phyloP scores from a whole-genome alignment of 2,888 invertebrate species.

The Tipula confusa region DNA sequence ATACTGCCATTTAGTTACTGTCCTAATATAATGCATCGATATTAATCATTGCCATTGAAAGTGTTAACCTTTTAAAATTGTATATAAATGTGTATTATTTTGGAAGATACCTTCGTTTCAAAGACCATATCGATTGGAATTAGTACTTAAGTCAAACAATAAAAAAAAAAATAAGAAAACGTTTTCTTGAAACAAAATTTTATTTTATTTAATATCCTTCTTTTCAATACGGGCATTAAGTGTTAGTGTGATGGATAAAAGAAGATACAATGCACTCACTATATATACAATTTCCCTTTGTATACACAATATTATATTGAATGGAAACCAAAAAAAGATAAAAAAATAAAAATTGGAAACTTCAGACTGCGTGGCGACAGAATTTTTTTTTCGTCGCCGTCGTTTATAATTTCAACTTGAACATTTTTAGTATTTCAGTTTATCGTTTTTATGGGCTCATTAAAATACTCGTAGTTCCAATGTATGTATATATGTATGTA shows the following conservation, averaged over 20 bases:
- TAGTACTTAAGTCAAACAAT: neutral
- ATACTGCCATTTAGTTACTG: neutral
- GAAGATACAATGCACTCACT: neutral
- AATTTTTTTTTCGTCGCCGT: neutral
- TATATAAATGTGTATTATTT: neutral
- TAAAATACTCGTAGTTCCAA: neutral
- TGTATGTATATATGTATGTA: no score
- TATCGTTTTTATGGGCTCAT: conserved; percentile 25
- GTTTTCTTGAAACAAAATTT: neutral
- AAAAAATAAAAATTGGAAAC: neutral
- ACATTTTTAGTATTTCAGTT: conserved; percentile 25
- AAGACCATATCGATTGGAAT: neutral
- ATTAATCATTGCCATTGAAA: neutral
- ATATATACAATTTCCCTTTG: neutral
- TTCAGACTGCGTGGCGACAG: conserved; percentile 20
- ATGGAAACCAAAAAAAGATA: conserved; percentile 20
- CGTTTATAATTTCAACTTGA: conserved; percentile 25
- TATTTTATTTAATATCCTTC: neutral
- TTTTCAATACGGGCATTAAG: neutral
- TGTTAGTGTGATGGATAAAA: neutral
- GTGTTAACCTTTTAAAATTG: neutral
- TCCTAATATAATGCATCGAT: neutral
- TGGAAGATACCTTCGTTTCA: neutral
- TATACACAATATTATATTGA: neutral
- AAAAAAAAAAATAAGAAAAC: neutral